Evolutionary conservation across 2,888 invertebrate genomes (phyloP).

Genomic region (Drosophila flavopinicola): DNA sequence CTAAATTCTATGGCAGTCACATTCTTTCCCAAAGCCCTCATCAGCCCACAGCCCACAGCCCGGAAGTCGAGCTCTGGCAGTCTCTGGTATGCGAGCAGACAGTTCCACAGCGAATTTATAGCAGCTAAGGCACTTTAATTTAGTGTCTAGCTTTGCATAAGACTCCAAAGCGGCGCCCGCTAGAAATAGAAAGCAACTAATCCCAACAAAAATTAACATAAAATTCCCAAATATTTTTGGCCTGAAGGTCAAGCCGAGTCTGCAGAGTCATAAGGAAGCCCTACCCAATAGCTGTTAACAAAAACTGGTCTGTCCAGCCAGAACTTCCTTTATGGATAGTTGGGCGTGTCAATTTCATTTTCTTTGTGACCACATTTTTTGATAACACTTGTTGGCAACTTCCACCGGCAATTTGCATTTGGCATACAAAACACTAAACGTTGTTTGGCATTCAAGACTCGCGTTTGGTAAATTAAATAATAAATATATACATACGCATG

Average conservation of each 20-base stretch:
- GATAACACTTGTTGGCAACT: conserved; percentile 31
- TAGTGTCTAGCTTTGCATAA: conserved; percentile 54
- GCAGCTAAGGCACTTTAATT: conserved; percentile 52
- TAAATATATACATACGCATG: conserved; percentile 55
- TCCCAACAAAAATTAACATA: conserved; percentile 23
- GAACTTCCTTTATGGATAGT: conserved; percentile 70
- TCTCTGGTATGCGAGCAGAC: conserved; percentile 65
- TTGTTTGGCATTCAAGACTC: conserved; percentile 65
- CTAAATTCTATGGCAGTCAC: conserved; percentile 61
- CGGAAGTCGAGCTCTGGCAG: conserved; percentile 66
- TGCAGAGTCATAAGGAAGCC: conserved; percentile 54
- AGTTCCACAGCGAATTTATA: conserved; percentile 48
- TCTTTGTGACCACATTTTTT: conserved; percentile 39
- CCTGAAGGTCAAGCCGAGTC: conserved; percentile 61
- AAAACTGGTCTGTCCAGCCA: conserved; percentile 30
- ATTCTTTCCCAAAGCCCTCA: conserved; percentile 69
- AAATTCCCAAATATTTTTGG: conserved; percentile 29
- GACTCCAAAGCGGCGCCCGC: conserved; percentile 24
- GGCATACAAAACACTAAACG: conserved; percentile 69
- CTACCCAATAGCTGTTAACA: conserved; percentile 14
- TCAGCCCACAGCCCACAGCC: conserved; percentile 35
- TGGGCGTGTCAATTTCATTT: conserved; percentile 65
- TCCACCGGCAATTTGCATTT: conserved; percentile 67
- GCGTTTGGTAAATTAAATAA: conserved; percentile 66
- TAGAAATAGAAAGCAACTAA: conserved; percentile 66